Percentiles rank a stretch among this genome's conserved stretches.
These are phyloP conservation scores for Huso huso DNA, from an alignment of 2,797 vertebrate species.

Conservation along the genomic window DNA sequence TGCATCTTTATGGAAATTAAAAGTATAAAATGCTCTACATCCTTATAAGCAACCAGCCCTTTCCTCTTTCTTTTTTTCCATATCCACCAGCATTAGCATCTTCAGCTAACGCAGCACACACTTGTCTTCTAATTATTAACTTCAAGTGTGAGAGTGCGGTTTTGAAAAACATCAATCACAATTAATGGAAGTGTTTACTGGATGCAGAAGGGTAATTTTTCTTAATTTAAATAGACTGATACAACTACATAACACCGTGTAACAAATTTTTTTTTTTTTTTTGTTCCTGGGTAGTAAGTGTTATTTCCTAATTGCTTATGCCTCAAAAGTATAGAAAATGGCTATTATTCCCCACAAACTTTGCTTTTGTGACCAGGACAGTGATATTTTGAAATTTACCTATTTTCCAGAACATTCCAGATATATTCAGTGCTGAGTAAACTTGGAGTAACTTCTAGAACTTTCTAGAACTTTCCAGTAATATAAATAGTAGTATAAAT, in stretches of 20 bases:
- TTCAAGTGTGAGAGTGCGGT: constrained; percentile 42
- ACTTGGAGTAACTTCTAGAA: too few relatives aligned
- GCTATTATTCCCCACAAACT: too few relatives aligned
- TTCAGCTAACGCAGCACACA: constrained; percentile 5
- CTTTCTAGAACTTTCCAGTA: too few relatives aligned
- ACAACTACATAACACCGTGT: constrained; percentile 5
- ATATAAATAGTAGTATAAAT: too few relatives aligned
- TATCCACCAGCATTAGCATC: constrained; percentile 11
- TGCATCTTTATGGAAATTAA: constrained; percentile 12
- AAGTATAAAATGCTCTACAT: constrained; percentile 42
- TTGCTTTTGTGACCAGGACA: too few relatives aligned
- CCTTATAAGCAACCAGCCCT: neutral
- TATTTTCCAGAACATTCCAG: too few relatives aligned
- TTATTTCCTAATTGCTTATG: too few relatives aligned
- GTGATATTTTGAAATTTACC: too few relatives aligned
- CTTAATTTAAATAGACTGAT: constrained; percentile 40
- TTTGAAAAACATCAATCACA: constrained; percentile 53
- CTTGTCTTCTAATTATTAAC: constrained; percentile 40
- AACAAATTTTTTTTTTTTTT: too few relatives aligned
- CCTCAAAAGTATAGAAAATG: too few relatives aligned
- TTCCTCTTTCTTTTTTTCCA: constrained; percentile 8
- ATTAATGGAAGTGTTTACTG: constrained; percentile 43
- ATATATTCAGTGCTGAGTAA: too few relatives aligned
- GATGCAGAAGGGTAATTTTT: constrained; percentile 45
- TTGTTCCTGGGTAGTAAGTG: too few relatives aligned